phyloP scores from a whole-genome alignment of 1,140 invertebrate genomes.

The Harpegnathos saltator region DNA sequence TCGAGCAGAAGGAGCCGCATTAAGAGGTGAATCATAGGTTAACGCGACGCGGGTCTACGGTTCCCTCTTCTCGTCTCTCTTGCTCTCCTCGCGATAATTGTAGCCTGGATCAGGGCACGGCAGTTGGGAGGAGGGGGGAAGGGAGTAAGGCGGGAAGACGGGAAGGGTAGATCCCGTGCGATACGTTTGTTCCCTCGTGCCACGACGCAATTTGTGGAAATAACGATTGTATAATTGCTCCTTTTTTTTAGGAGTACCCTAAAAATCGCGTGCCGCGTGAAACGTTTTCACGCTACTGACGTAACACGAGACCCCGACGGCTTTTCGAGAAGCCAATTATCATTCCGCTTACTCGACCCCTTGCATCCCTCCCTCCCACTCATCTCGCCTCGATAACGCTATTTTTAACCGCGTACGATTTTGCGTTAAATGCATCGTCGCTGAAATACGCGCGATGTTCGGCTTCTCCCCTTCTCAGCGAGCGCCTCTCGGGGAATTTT shows the following conservation, averaged over 20 bases:
- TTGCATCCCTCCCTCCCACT: no score
- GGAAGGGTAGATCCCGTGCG: constrained; percentile 77
- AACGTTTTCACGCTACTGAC: constrained; percentile 70
- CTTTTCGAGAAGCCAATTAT: constrained; percentile 53
- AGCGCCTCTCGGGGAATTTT: constrained; percentile 39
- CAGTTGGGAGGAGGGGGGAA: not conserved
- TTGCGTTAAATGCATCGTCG: not conserved
- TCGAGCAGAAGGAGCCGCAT: constrained; percentile 79
- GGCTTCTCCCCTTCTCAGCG: not conserved
- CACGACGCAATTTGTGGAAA: constrained; percentile 76
- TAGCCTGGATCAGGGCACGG: constrained; percentile 51
- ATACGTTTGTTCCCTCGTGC: constrained; percentile 72
- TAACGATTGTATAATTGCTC: constrained; percentile 79
- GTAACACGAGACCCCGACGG: constrained; percentile 22
- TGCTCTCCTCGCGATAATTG: constrained; percentile 68
- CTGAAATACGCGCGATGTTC: not conserved
- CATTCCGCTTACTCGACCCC: constrained; percentile 52
- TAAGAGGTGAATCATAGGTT: constrained; percentile 84
- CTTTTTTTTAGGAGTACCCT: constrained; percentile 58
- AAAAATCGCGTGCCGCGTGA: constrained; percentile 70
- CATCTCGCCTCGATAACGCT: not conserved
- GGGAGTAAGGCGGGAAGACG: not conserved
- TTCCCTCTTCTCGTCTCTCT: constrained; percentile 52
- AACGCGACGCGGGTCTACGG: constrained; percentile 69
- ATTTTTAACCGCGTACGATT: constrained; percentile 24